Evolutionary conservation across 2,888 invertebrate genomes (phyloP).

Genomic region (Metacarcinus magister): DNA sequence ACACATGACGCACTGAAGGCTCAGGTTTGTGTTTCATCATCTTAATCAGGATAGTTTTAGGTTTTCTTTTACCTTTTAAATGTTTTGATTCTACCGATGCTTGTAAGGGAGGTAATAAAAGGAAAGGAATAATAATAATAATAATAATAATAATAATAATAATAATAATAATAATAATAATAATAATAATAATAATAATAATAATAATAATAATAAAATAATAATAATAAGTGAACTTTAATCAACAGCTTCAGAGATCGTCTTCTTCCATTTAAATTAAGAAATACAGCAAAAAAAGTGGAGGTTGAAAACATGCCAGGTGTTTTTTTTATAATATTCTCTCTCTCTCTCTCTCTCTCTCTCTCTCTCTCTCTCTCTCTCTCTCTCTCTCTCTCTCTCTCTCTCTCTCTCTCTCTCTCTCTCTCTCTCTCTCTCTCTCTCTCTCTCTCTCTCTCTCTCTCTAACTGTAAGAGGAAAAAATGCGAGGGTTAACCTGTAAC

Average conservation of each 20-base stretch:
- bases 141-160: too few relatives aligned
- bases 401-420: conserved; percentile 34
- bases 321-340: too few relatives aligned
- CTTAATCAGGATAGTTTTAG: not conserved
- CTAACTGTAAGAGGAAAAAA: not conserved
- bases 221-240: not conserved
- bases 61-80: too few relatives aligned
- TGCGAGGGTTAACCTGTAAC: conserved; percentile 31
- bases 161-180: too few relatives aligned
- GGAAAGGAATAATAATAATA: not conserved
- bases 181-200: too few relatives aligned
- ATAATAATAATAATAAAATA: too few relatives aligned
- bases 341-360: too few relatives aligned
- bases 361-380: too few relatives aligned
- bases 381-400: too few relatives aligned
- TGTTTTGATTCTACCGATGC: too few relatives aligned
- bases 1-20: not conserved
- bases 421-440: not conserved
- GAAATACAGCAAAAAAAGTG: not conserved
- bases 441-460: conserved; percentile 45
- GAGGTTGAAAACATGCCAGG: not conserved
- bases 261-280: not conserved
- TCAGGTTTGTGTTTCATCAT: not conserved
- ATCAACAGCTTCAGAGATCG: not conserved
- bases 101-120: not conserved